phyloP scores from a whole-genome alignment of 2,888 invertebrate species.

The Tetheella fluctuosa region DNA sequence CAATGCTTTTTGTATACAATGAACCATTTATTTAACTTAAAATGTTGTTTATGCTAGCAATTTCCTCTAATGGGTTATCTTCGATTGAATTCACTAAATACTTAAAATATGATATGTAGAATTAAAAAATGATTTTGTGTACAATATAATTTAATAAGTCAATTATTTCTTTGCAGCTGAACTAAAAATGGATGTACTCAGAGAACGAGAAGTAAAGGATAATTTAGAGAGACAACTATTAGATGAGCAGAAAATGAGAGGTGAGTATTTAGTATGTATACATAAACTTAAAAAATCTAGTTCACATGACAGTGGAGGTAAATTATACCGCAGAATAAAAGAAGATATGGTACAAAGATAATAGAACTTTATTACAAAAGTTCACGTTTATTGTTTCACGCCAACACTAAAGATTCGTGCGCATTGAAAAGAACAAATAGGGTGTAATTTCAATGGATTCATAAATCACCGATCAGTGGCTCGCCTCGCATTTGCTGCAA shows the following conservation, averaged over 20 bases:
- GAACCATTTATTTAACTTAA: slow-evolving; percentile 69
- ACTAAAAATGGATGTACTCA: slow-evolving; percentile 96
- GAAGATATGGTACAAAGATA: slow-evolving; percentile 7
- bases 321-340: background rate
- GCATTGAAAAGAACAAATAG: slow-evolving; percentile 63
- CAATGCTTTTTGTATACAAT: slow-evolving; percentile 75
- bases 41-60: slow-evolving; percentile 60
- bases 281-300: slow-evolving; percentile 5
- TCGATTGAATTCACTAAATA: slow-evolving; percentile 14
- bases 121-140: background rate
- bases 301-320: background rate
- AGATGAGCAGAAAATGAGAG: slow-evolving; percentile 97
- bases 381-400: slow-evolving; percentile 31
- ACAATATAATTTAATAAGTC: background rate
- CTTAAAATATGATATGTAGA: slow-evolving; percentile 16
- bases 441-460: slow-evolving; percentile 71
- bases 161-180: slow-evolving; percentile 91
- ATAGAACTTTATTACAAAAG: slow-evolving; percentile 7
- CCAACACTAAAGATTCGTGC: slow-evolving; percentile 42
- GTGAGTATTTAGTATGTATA: slow-evolving; percentile 84
- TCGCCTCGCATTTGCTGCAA: slow-evolving; percentile 71
- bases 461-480: slow-evolving; percentile 71
- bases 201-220: slow-evolving; percentile 97
- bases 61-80: slow-evolving; percentile 51
- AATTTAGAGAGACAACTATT: slow-evolving; percentile 96